These are phyloP conservation scores for Eupeodes luniger DNA, from an alignment of 2,888 invertebrate species.

Conservation along the genomic window DNA sequence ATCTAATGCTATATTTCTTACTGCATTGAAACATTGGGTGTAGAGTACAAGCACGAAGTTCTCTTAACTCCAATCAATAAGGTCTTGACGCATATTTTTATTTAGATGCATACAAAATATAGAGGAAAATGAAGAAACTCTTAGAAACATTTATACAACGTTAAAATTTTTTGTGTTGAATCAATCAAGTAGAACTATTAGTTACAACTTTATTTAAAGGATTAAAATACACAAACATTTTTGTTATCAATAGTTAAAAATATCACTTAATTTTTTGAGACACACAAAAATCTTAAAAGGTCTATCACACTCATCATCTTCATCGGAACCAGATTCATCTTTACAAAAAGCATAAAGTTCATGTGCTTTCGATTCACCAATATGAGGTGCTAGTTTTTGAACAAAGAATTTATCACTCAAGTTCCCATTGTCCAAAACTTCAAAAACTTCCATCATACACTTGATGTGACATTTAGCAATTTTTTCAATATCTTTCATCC, in stretches of 20 bases:
- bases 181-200: too few relatives aligned
- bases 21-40: too few relatives aligned
- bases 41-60: too few relatives aligned
- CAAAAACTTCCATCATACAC: constrained; percentile 20
- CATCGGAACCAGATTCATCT: background rate
- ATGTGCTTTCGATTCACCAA: background rate
- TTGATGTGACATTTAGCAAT: background rate
- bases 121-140: too few relatives aligned
- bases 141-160: too few relatives aligned
- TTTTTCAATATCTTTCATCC: background rate
- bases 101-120: too few relatives aligned
- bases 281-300: background rate
- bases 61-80: too few relatives aligned
- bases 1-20: too few relatives aligned
- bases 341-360: constrained; percentile 18
- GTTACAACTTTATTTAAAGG: too few relatives aligned
- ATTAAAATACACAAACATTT: too few relatives aligned
- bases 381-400: background rate
- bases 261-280: background rate
- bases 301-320: background rate
- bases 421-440: background rate
- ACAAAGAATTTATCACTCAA: background rate
- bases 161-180: too few relatives aligned
- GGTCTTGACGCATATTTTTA: too few relatives aligned
- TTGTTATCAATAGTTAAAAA: constrained; percentile 6